These are phyloP conservation scores for Heliconius cydno DNA, from an alignment of 2,888 invertebrate species.

Conservation along the genomic window DNA sequence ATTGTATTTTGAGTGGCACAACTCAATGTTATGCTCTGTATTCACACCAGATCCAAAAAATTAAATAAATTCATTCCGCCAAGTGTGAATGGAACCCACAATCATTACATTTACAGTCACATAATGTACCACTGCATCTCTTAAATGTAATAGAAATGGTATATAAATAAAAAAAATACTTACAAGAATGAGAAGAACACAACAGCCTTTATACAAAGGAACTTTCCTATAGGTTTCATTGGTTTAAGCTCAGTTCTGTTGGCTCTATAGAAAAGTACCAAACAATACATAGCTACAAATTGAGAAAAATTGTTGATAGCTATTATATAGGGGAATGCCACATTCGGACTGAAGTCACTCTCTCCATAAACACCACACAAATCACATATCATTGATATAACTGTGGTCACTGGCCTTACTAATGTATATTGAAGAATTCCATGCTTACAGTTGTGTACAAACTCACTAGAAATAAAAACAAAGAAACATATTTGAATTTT, in stretches of 20 bases:
- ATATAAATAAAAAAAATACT: conserved; percentile 70
- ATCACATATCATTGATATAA: conserved; percentile 95
- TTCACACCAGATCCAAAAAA: not conserved
- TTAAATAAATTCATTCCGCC: not conserved
- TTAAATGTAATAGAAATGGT: not conserved
- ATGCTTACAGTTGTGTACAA: conserved; percentile 97
- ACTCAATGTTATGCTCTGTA: not conserved
- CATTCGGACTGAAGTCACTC: conserved; percentile 92
- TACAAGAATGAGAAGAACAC: conserved; percentile 99
- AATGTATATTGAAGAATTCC: conserved; percentile 98
- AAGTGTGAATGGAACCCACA: not conserved
- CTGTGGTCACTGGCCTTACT: conserved; percentile 94
- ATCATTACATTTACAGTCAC: not conserved
- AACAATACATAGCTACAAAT: conserved; percentile 97
- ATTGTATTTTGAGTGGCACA: not conserved
- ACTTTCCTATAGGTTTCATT: conserved; percentile 97
- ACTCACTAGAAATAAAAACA: conserved; percentile 85
- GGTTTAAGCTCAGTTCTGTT: conserved; percentile 93
- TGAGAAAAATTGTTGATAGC: conserved; percentile 96
- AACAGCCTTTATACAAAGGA: conserved; percentile 98
- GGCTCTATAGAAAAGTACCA: conserved; percentile 96
- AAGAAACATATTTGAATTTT: conserved; percentile 3
- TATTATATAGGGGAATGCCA: conserved; percentile 95
- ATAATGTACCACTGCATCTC: not conserved
- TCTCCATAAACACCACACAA: conserved; percentile 93